These are phyloP conservation scores for Andrena minutula DNA, from an alignment of 2,888 invertebrate genomes.

Conservation along the genomic window DNA sequence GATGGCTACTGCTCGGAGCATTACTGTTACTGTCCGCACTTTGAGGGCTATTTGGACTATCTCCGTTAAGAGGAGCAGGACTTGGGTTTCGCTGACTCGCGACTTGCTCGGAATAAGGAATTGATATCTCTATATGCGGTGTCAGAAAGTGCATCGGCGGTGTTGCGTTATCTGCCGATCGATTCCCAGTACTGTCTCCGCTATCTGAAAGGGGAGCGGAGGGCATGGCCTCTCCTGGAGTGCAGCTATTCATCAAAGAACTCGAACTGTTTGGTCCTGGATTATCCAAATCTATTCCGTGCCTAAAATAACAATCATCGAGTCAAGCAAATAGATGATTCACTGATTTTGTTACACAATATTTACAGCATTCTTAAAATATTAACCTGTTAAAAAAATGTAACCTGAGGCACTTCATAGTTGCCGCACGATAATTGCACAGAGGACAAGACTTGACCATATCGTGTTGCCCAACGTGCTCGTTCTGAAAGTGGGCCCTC, in stretches of 20 bases:
- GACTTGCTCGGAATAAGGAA: constrained; percentile 92
- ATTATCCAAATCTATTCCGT: constrained; percentile 96
- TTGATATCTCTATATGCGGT: constrained; percentile 96
- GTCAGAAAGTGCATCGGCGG: constrained; percentile 96
- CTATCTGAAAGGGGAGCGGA: constrained; percentile 93
- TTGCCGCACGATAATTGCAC: constrained; percentile 94
- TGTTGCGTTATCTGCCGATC: constrained; percentile 94
- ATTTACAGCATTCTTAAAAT: neutral
- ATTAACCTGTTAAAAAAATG: constrained; percentile 94
- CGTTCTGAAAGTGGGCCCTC: constrained; percentile 97
- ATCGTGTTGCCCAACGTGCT: constrained; percentile 96
- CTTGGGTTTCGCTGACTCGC: constrained; percentile 83
- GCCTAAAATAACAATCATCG: constrained; percentile 86
- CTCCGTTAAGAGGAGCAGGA: constrained; percentile 87
- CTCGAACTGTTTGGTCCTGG: constrained; percentile 94
- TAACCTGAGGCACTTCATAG: constrained; percentile 95
- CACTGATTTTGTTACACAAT: neutral
- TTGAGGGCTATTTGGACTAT: constrained; percentile 92
- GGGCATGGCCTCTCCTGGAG: constrained; percentile 88
- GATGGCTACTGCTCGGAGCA: constrained; percentile 90
- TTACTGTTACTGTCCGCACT: constrained; percentile 92
- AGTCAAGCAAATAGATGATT: neutral
- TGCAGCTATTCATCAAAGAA: constrained; percentile 89
- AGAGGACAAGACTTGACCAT: constrained; percentile 95
- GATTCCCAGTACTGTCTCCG: constrained; percentile 92